phyloP scores from a whole-genome alignment of 2,888 invertebrate species.

The Prosopocoilus inquinatus region DNA sequence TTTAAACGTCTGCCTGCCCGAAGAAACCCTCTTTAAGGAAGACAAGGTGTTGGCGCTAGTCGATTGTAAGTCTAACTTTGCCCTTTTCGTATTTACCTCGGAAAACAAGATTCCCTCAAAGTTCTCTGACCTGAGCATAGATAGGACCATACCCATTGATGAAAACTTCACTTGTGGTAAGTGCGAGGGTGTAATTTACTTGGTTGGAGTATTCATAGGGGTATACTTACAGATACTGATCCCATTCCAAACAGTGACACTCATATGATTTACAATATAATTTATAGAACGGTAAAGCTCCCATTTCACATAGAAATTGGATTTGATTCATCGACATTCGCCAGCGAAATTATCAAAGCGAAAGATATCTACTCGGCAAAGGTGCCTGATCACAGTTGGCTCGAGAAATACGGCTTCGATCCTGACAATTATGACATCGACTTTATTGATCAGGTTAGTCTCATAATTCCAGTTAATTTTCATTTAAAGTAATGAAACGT shows the following conservation, averaged over 20 bases:
- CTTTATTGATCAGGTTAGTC: conserved; percentile 15
- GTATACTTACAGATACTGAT: conserved; percentile 54
- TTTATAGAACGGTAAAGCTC: conserved; percentile 53
- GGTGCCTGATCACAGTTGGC: conserved; percentile 24
- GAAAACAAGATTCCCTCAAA: conserved; percentile 67
- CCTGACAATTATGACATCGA: conserved; percentile 9
- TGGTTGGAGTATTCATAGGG: conserved; percentile 46
- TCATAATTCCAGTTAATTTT: background rate
- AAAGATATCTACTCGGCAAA: conserved; percentile 54
- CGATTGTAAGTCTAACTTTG: conserved; percentile 57
- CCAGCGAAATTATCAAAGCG: conserved; percentile 70
- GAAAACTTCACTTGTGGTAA: conserved; percentile 71
- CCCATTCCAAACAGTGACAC: conserved; percentile 51
- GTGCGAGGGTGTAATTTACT: conserved; percentile 30
- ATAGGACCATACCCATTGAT: conserved; percentile 78
- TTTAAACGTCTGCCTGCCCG: conserved; percentile 45
- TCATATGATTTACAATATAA: conserved; percentile 57
- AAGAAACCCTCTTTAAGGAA: conserved; percentile 54
- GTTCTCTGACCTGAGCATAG: conserved; percentile 75
- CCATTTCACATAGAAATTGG: conserved; percentile 59
- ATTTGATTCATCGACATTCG: conserved; percentile 66
- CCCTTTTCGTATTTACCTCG: conserved; percentile 57
- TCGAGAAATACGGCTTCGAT: conserved; percentile 21
- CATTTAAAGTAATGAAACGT: background rate
- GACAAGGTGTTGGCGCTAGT: conserved; percentile 60